phyloP scores from a whole-genome alignment of 2,113 vertebrate genomes.

The Lampris megalopsis region DNA sequence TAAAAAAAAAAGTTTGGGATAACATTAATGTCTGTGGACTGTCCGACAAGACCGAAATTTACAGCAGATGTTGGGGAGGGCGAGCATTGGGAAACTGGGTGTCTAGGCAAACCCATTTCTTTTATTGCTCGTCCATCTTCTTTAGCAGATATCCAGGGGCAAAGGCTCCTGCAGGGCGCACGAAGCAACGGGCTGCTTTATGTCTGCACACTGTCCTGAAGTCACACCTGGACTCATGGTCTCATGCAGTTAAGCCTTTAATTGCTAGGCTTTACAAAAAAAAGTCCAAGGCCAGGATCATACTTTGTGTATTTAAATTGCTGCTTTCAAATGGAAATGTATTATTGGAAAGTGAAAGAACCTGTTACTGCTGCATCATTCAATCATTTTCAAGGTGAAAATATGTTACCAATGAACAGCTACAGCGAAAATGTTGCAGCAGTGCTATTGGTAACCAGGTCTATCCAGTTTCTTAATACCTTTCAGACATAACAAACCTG shows the following conservation, averaged over 20 bases:
- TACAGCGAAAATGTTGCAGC: not conserved
- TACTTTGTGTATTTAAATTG: no score
- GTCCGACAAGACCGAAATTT: slow-evolving; percentile 32
- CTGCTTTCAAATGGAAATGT: not conserved
- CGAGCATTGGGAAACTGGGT: slow-evolving; percentile 32
- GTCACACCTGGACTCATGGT: slow-evolving; percentile 42
- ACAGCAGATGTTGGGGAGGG: slow-evolving; percentile 30
- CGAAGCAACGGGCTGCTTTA: slow-evolving; percentile 33
- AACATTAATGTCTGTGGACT: slow-evolving; percentile 19
- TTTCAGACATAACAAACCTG: not conserved
- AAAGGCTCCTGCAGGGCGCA: not conserved
- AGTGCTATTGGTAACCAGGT: not conserved
- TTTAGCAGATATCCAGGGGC: slow-evolving; percentile 36
- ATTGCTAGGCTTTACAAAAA: slow-evolving; percentile 5
- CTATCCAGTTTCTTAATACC: not conserved
- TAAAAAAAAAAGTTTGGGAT: slow-evolving; percentile 18
- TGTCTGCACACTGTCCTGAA: slow-evolving; percentile 25
- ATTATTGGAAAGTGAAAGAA: not conserved
- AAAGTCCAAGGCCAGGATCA: no score
- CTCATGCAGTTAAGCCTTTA: slow-evolving; percentile 13
- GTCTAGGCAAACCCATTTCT: slow-evolving; percentile 47
- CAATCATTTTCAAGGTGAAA: no score
- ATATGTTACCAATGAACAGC: not conserved
- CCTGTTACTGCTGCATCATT: not conserved
- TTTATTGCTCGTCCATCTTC: slow-evolving; percentile 56